phyloP scores from a whole-genome alignment of 2,888 invertebrate genomes.

The Poecilus cupreus region DNA sequence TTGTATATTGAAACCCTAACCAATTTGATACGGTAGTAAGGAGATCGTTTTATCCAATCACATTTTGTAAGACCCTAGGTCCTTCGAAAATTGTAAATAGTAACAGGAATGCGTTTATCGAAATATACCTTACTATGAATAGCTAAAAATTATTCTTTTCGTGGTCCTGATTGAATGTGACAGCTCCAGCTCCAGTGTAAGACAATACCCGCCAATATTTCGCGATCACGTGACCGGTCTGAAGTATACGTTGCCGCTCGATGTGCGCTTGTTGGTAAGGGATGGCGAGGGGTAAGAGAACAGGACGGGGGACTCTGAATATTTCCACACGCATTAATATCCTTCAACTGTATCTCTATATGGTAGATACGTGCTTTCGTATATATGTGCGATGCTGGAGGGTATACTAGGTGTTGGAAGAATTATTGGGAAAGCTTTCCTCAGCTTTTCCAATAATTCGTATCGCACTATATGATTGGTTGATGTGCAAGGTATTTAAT shows the following conservation, averaged over 20 bases:
- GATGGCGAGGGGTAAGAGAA: not conserved
- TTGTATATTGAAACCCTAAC: too few species aligned
- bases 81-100: too few species aligned
- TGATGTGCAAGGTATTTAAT: too few species aligned
- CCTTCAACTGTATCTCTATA: slow-evolving; percentile 58
- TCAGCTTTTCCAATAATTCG: too few species aligned
- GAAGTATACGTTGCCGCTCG: not conserved
- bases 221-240: slow-evolving; percentile 32
- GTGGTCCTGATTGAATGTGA: not conserved
- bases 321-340: slow-evolving; percentile 57
- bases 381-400: not conserved
- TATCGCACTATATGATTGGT: too few species aligned
- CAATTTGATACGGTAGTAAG: too few species aligned
- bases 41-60: too few species aligned
- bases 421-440: too few species aligned
- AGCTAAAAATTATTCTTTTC: too few species aligned
- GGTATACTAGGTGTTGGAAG: slow-evolving; percentile 1
- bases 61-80: too few species aligned
- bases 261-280: not conserved
- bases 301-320: slow-evolving; percentile 28
- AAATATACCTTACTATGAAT: too few species aligned
- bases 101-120: too few species aligned
- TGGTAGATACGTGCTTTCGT: slow-evolving; percentile 35
- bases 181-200: not conserved
- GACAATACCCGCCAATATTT: slow-evolving; percentile 27